Evolutionary conservation across 2,797 vertebrate genomes (phyloP).

Genomic region (Bovichtus variegatus): DNA sequence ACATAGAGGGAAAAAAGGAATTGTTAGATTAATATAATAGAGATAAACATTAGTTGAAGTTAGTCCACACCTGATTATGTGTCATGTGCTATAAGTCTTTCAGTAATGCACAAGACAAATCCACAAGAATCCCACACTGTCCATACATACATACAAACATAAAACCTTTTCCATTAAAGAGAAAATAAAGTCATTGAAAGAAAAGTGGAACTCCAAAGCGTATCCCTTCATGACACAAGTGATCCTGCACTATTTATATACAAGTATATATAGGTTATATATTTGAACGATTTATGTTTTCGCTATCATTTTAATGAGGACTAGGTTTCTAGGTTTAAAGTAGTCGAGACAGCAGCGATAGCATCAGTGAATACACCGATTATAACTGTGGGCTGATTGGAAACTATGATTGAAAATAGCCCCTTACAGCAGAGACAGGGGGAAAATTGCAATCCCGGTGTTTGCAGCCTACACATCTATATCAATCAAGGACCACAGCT

Average conservation of each 20-base stretch:
- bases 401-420: conserved; percentile 62
- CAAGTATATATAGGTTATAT: not conserved
- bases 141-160: not conserved
- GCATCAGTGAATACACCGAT: not conserved
- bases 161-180: not conserved
- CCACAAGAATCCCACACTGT: not conserved
- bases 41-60: not conserved
- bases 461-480: conserved; percentile 59
- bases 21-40: not conserved
- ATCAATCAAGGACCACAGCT: conserved; percentile 67
- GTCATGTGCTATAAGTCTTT: not conserved
- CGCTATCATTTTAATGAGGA: conserved; percentile 13
- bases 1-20: no score
- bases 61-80: not conserved
- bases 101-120: conserved; percentile 19
- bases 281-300: conserved; percentile 18
- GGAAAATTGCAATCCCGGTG: conserved; percentile 48
- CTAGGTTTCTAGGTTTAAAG: conserved; percentile 20
- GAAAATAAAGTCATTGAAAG: not conserved
- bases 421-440: conserved; percentile 25
- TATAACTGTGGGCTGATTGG: conserved; percentile 40
- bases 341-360: conserved; percentile 10
- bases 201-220: not conserved
- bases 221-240: not conserved
- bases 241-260: no score